Base-by-base conservation (phyloP, 2,888 invertebrate species). In the Acanthoscelides obtectus region DNA sequence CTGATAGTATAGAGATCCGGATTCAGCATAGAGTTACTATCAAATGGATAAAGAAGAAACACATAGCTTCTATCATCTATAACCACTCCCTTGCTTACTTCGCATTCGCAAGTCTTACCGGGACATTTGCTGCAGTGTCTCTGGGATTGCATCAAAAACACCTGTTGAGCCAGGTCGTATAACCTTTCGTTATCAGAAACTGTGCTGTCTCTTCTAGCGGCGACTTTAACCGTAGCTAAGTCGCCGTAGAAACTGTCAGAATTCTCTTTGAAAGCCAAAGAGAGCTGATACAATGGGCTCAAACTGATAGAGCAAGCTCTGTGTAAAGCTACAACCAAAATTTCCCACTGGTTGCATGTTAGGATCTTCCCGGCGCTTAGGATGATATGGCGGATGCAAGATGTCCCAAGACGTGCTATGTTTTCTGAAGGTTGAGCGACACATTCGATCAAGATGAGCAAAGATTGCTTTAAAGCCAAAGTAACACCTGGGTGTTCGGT, bases 211-310 rank as follows among this genome's bases (percentile, higher is more conserved):
- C 93, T 90, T 68, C 97, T 88, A 0, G 97, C 96, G 0, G 97
- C 97, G 6, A 97, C 97, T 88, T 97, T 97, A 0, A 97, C 96
- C 73, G 95, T 95, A 12, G 94, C 94, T 77, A 93, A 87, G 84
- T 97, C 97, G 0, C 97, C 97, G 83, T 97, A 97, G 85, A 97
- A 98, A 82, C 96, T 97, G 80, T 96, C 94, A 0, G 97, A 97
- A 81, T 95, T 93, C 79, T 94, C 92, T 80, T 95, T 93, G 84
- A 97, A 98, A 64, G 96, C 96, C 80, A 94, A 91, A 72, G 95
- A 95, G 64, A 98, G 87, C 86, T 96, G 96, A 75, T 94, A 92
- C 71, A 98, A 84, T 63, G 96, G 95, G 76, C 94, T 93, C 70
- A 97, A 90, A 69, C 96, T 96, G n/a, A 94, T 91, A 45, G 92